Evolutionary conservation across 2,797 vertebrate species (phyloP).

Genomic region (Morelia viridis): DNA sequence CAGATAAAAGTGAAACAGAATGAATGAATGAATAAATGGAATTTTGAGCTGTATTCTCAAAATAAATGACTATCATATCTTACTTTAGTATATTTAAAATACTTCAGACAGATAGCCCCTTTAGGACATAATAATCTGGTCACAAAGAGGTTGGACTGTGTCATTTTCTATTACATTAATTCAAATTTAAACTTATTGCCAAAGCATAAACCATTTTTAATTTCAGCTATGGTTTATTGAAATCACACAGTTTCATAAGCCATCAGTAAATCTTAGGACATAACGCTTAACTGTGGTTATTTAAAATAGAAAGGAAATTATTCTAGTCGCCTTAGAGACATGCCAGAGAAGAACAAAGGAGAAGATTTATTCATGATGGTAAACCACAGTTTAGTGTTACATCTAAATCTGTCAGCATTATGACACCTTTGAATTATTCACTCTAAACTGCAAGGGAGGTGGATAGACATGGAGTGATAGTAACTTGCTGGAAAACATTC

Average conservation of each 20-base stretch:
- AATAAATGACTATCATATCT: not conserved
- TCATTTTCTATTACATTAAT: not conserved
- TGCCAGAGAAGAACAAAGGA: not conserved
- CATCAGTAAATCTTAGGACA: not conserved
- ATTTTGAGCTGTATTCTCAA: not conserved
- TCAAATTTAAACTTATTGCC: not conserved
- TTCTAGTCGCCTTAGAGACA: not conserved
- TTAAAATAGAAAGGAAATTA: not conserved
- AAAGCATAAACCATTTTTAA: not conserved
- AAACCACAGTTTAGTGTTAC: not conserved
- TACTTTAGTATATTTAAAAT: not conserved
- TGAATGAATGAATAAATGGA: not conserved
- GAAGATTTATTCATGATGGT: not conserved
- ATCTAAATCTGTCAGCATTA: not conserved
- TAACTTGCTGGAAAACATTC: not conserved
- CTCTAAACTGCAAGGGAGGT: not conserved
- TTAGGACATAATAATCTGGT: not conserved
- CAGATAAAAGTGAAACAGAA: not conserved
- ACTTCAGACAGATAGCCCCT: not conserved
- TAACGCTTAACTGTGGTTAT: not conserved
- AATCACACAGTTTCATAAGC: not conserved
- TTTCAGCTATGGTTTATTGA: not conserved
- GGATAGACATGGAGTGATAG: not conserved
- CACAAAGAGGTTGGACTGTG: not conserved
- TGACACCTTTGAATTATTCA: not conserved